These are phyloP conservation scores for Machimus atricapillus DNA, from an alignment of 2,888 invertebrate species.

Conservation along the genomic window DNA sequence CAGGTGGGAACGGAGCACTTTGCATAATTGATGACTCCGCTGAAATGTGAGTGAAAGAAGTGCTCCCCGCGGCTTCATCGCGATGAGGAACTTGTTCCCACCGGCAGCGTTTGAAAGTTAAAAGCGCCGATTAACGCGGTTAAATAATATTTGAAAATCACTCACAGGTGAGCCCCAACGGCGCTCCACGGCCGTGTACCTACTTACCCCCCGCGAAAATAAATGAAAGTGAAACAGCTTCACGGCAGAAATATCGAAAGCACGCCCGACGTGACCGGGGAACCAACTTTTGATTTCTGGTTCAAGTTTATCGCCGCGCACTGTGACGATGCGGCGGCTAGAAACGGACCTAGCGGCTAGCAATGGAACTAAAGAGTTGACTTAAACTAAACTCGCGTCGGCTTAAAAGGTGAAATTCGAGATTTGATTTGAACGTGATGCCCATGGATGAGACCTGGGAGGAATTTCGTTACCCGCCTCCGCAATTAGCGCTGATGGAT, in stretches of 20 bases:
- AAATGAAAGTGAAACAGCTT: background rate
- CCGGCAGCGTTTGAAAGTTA: background rate
- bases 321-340: background rate
- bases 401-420: background rate
- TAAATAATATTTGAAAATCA: background rate
- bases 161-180: background rate
- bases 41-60: background rate
- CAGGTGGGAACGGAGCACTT: background rate
- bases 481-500: background rate
- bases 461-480: background rate
- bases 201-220: background rate
- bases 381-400: background rate
- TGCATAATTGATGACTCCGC: background rate
- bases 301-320: background rate
- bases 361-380: background rate
- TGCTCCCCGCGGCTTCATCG: background rate
- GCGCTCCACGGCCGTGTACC: background rate
- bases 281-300: background rate
- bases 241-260: background rate
- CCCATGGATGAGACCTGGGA: background rate
- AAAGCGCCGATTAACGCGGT: background rate
- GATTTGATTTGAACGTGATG: background rate
- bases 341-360: background rate
- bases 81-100: background rate
- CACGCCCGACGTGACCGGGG: background rate